Conservation (phyloP, 2,113 vertebrate species). For the Azemiops feae region DNA sequence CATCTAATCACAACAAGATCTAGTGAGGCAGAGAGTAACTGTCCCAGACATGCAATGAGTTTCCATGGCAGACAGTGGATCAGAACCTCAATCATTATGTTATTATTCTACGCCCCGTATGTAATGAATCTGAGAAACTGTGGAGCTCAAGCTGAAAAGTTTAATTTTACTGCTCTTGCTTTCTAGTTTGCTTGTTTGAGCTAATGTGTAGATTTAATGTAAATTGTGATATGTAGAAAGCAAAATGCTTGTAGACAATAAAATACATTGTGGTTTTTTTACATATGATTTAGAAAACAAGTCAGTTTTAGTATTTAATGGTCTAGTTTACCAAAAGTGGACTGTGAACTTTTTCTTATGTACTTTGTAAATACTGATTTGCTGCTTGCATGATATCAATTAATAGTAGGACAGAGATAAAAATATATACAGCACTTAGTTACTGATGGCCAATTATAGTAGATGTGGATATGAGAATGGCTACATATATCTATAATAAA, state of each 20-base stretch:
- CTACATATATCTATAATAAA: background rate
- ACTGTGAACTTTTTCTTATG: background rate
- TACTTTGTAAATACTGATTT: background rate
- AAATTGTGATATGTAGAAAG: background rate
- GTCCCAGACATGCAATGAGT: background rate
- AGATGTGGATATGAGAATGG: background rate
- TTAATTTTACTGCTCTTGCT: background rate
- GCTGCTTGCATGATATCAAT: background rate
- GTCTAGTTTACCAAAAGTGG: background rate
- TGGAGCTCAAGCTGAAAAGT: background rate
- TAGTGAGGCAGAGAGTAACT: background rate
- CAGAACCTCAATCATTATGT: background rate
- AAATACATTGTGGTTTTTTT: background rate
- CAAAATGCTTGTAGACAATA: background rate
- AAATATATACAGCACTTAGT: background rate
- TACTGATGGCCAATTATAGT: background rate
- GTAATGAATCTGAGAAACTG: conserved; percentile 26
- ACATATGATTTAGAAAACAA: background rate
- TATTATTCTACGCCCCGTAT: background rate
- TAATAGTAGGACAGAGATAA: background rate
- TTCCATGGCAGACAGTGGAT: background rate
- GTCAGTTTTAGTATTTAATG: background rate
- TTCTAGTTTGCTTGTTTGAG: background rate
- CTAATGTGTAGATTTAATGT: conserved; percentile 9
- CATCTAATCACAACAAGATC: background rate